Evolutionary conservation across 2,113 vertebrate genomes (phyloP).

Genomic region (Aramus guarauna): DNA sequence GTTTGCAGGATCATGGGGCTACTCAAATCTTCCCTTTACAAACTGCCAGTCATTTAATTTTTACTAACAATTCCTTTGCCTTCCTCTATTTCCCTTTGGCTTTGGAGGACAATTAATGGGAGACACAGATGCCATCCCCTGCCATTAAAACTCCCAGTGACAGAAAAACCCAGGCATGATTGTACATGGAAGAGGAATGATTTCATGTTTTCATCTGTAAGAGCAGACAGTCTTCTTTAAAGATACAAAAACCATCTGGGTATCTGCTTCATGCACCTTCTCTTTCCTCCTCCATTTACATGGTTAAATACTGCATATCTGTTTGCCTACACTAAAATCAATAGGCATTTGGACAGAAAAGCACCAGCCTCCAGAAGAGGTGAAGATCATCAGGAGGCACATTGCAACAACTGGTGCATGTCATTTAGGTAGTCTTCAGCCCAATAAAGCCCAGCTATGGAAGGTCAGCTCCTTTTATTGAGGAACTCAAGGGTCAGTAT

Average conservation of each 20-base stretch:
- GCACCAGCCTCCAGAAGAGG: background rate
- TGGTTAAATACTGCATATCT: background rate
- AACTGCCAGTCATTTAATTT: background rate
- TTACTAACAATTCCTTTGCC: background rate
- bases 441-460: background rate
- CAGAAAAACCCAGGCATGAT: background rate
- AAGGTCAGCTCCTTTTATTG: background rate
- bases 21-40: background rate
- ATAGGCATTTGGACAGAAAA: background rate
- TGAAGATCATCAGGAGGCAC: background rate
- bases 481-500: background rate
- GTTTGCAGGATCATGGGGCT: background rate
- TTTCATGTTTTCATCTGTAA: background rate
- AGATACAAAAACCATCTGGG: accelerated
- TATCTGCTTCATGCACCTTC: background rate
- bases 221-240: background rate
- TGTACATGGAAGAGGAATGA: background rate
- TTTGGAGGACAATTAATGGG: background rate
- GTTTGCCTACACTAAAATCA: background rate
- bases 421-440: background rate
- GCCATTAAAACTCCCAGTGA: background rate
- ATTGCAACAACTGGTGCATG: background rate
- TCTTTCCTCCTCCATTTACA: background rate
- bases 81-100: background rate
- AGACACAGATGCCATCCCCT: background rate